Percentiles rank a stretch among this genome's conserved stretches.
These are phyloP conservation scores for Myotis brandtii DNA, from an alignment of 2,113 vertebrate species.

Conservation along the genomic window DNA sequence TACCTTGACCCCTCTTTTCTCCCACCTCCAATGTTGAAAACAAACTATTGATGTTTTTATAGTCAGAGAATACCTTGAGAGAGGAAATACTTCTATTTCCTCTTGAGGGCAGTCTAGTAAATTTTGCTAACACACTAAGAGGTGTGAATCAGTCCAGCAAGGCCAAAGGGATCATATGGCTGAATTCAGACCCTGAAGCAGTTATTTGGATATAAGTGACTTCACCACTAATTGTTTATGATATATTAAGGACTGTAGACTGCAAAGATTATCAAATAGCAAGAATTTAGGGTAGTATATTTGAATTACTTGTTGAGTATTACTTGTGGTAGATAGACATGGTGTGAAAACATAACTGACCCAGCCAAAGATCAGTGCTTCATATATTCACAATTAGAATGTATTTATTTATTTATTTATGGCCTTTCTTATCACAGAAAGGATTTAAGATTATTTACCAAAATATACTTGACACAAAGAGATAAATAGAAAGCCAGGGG, in stretches of 20 bases:
- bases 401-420: background rate
- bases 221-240: constrained; percentile 40
- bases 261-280: constrained; percentile 9
- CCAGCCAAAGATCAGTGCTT: background rate
- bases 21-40: background rate
- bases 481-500: background rate
- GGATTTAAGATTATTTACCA: constrained; percentile 7
- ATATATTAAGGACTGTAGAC: background rate
- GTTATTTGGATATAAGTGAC: constrained; percentile 40
- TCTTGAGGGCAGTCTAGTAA: constrained; percentile 17
- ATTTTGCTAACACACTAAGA: constrained; percentile 34
- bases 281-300: background rate
- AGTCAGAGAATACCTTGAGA: background rate
- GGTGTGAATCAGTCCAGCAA: background rate
- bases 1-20: background rate
- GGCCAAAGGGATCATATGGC: background rate
- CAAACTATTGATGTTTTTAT: background rate
- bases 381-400: background rate
- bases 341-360: background rate
- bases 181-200: constrained; percentile 12
- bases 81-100: constrained; percentile 17
- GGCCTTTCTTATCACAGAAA: background rate
- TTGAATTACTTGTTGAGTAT: background rate
- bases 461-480: background rate
- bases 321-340: background rate